Conservation (phyloP, 2,113 vertebrate species). For the Atractosteus spatula region DNA sequence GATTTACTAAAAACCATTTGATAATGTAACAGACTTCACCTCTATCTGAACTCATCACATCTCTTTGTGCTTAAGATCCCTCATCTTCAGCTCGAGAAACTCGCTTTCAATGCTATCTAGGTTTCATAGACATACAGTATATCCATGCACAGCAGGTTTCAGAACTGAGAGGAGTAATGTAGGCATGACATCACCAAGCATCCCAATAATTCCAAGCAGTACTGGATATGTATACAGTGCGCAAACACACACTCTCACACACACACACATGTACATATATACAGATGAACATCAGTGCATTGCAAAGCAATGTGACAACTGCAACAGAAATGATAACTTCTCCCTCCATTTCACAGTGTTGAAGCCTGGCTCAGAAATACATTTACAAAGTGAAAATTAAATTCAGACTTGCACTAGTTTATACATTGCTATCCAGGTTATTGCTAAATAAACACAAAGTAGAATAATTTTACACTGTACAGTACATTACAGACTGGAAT, state of each 20-base stretch:
- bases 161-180: neutral
- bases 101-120: too few relatives aligned
- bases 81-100: too few relatives aligned
- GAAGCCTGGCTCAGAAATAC: slow-evolving; percentile 46
- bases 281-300: slow-evolving; percentile 42
- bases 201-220: slow-evolving; percentile 1
- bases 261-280: slow-evolving; percentile 17
- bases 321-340: slow-evolving; percentile 33
- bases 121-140: too few relatives aligned
- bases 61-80: too few relatives aligned
- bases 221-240: neutral
- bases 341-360: slow-evolving; percentile 45
- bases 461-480: slow-evolving; percentile 43
- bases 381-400: slow-evolving; percentile 28
- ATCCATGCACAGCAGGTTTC: neutral
- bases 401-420: slow-evolving; percentile 35
- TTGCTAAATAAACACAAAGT: slow-evolving; percentile 47
- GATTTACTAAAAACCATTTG: too few relatives aligned
- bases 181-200: neutral
- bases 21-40: too few relatives aligned
- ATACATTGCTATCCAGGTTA: slow-evolving; percentile 39
- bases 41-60: too few relatives aligned
- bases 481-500: slow-evolving; percentile 49
- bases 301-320: slow-evolving; percentile 29
- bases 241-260: slow-evolving; percentile 13